phyloP scores from a whole-genome alignment of 2,888 invertebrate genomes.

The Leptinotarsa rubiginosa region DNA sequence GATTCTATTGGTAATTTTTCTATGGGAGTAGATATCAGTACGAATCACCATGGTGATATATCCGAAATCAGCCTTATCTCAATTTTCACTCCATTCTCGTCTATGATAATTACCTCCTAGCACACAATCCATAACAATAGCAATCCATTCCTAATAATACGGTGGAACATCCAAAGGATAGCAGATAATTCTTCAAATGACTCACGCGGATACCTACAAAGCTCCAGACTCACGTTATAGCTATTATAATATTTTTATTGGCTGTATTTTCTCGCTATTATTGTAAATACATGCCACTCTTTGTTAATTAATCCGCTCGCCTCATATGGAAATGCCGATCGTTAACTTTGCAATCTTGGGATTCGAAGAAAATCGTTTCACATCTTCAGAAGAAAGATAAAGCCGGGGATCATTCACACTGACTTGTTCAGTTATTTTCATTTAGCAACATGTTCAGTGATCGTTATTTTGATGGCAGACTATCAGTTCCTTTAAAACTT shows the following conservation, averaged over 20 bases:
- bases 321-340: conserved; percentile 44
- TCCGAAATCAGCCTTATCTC: too few relatives aligned
- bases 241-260: conserved; percentile 47
- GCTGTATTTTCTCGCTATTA: conserved; percentile 47
- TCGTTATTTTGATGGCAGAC: too few relatives aligned
- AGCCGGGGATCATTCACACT: neutral
- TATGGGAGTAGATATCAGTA: too few relatives aligned
- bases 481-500: too few relatives aligned
- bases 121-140: conserved; percentile 29
- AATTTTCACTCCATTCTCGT: neutral
- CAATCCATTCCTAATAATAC: conserved; percentile 35
- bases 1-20: too few relatives aligned
- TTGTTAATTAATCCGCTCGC: conserved; percentile 46
- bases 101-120: conserved; percentile 2
- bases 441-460: too few relatives aligned
- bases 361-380: conserved; percentile 38
- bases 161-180: conserved; percentile 32
- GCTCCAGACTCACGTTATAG: conserved; percentile 45
- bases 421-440: too few relatives aligned
- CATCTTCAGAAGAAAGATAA: conserved; percentile 21
- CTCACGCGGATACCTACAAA: conserved; percentile 46
- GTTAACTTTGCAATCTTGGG: conserved; percentile 39
- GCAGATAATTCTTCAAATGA: conserved; percentile 44
- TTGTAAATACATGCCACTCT: conserved; percentile 45
- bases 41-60: too few relatives aligned